Percentiles rank a stretch among this genome's conserved stretches.
phyloP scores from a whole-genome alignment of 2,113 vertebrate species.

The Myiagra hebetior region DNA sequence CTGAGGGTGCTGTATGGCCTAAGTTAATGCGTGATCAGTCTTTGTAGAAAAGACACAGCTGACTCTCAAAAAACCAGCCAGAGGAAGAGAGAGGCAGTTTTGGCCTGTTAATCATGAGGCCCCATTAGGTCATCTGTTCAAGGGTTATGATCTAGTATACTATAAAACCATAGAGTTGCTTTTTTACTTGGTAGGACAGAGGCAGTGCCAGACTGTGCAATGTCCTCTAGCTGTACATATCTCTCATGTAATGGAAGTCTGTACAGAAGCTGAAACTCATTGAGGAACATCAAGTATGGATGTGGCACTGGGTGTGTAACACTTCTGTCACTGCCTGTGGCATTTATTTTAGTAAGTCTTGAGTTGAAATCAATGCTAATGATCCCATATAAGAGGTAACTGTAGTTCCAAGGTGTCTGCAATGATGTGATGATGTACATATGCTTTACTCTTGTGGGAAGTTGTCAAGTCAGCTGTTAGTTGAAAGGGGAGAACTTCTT shows the following conservation, averaged over 20 bases:
- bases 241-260: background rate
- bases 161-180: background rate
- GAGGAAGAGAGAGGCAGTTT: background rate
- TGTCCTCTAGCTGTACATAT: background rate
- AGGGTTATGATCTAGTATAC: background rate
- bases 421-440: background rate
- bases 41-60: background rate
- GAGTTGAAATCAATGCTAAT: background rate
- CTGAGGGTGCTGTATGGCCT: background rate
- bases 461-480: background rate
- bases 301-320: background rate
- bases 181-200: background rate
- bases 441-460: background rate
- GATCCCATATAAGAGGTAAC: background rate
- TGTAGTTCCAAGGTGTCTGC: background rate
- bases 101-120: background rate
- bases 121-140: background rate
- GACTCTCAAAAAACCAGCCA: background rate
- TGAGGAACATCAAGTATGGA: background rate
- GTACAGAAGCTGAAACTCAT: background rate
- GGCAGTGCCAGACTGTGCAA: accelerated
- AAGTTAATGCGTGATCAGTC: background rate
- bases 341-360: background rate
- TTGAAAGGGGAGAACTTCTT: background rate
- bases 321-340: background rate